phyloP scores from a whole-genome alignment of 2,113 vertebrate genomes.

The Irena cyanogastra region DNA sequence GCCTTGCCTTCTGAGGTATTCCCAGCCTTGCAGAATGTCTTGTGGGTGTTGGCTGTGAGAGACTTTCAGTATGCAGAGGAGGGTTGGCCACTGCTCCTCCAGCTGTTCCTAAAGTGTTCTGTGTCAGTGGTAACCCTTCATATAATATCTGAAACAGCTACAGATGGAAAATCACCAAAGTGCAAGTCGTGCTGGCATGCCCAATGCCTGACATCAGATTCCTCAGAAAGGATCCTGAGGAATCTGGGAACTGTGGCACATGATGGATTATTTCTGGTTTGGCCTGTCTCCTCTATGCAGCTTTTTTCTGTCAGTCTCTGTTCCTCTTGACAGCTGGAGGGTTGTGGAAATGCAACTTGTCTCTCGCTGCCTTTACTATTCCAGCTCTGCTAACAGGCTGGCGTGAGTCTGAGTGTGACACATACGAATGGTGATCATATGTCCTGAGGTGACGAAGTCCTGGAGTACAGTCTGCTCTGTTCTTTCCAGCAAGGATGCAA shows the following conservation, averaged over 20 bases:
- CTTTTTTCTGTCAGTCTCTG: conserved; percentile 28
- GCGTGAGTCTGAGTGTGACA: neutral
- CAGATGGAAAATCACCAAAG: conserved; percentile 42
- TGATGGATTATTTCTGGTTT: conserved; percentile 65
- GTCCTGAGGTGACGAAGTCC: conserved; percentile 31
- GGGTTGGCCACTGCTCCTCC: neutral
- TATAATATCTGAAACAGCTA: conserved; percentile 30
- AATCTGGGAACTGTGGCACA: conserved; percentile 55
- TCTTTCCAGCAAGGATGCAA: conserved; percentile 31
- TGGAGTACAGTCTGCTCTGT: conserved; percentile 38
- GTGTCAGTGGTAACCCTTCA: neutral
- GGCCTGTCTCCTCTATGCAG: neutral
- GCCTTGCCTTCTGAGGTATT: neutral
- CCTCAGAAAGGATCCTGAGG: conserved; percentile 25
- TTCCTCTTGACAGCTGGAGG: conserved; percentile 30
- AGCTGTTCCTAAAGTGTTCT: neutral
- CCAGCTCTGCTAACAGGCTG: conserved; percentile 17
- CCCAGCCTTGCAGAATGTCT: neutral
- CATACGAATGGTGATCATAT: neutral
- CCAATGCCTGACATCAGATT: conserved; percentile 14
- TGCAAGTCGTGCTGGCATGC: conserved; percentile 9
- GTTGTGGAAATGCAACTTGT: conserved; percentile 13
- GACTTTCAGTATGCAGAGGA: neutral
- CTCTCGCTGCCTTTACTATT: neutral
- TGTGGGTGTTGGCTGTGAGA: neutral